A percentile compares a stretch with the other conserved stretches of the same genome.
Conservation (phyloP, 2,888 invertebrate species). For the Spialia ferax region DNA sequence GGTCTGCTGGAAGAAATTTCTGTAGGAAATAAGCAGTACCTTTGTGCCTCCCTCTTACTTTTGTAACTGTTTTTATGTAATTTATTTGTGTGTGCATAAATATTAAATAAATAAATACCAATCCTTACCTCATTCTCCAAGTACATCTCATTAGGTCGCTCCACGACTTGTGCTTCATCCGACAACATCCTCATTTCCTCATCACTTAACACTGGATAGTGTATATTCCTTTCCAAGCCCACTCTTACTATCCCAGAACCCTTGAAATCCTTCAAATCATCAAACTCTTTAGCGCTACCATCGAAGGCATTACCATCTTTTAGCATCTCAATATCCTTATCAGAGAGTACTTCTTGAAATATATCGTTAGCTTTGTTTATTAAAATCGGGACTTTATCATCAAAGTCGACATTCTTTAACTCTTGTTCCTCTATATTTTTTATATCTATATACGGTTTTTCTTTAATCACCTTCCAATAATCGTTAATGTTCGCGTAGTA, state of each 20-base stretch:
- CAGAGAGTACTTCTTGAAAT: slow-evolving; percentile 33
- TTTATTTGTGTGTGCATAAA: no score
- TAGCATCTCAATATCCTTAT: slow-evolving; percentile 49
- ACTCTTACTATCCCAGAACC: slow-evolving; percentile 44
- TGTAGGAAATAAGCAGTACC: no score
- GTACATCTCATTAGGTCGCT: slow-evolving; percentile 55
- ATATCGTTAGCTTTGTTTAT: slow-evolving; percentile 26
- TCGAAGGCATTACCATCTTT: slow-evolving; percentile 46
- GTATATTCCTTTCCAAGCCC: slow-evolving; percentile 40
- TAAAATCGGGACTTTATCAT: slow-evolving; percentile 18
- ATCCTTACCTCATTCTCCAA: slow-evolving; percentile 73
- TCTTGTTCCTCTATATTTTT: slow-evolving; percentile 49
- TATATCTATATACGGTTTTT: slow-evolving; percentile 51
- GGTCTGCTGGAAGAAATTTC: no score
- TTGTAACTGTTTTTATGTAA: no score
- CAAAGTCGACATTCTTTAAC: neutral
- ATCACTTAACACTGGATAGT: slow-evolving; percentile 57
- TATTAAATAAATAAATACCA: neutral
- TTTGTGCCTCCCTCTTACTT: no score
- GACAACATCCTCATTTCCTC: slow-evolving; percentile 72
- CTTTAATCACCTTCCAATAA: slow-evolving; percentile 53
- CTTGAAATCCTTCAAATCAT: slow-evolving; percentile 51
- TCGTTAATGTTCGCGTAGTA: slow-evolving; percentile 54
- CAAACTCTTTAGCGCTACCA: slow-evolving; percentile 49
- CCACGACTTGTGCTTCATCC: slow-evolving; percentile 64